Evolutionary conservation across 2,888 invertebrate genomes (phyloP), one percentile per base, ranked within the genome.

Genomic region (Ischnus inquisitorius): DNA sequence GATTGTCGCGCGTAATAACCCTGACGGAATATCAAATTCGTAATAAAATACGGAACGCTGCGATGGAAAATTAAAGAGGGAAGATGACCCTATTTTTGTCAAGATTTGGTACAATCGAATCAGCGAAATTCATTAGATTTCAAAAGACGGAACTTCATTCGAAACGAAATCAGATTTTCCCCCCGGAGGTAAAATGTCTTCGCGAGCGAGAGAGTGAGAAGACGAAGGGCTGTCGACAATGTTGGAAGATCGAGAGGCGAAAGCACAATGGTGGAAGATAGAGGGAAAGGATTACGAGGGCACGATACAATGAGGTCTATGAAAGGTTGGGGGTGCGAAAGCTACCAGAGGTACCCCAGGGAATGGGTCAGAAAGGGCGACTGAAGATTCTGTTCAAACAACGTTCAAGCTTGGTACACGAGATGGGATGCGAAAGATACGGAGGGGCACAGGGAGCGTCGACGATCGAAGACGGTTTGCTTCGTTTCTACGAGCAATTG

Each of bases 241-340:
- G n/a, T 14, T 25, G 57, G 57, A 60, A 28, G 25, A 34, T 60
- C 25, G 57, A 60, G 57, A 12, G 14, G 28, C 3, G 57, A 60
- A 60, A 28, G 25, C 57, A 60, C 57, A 60, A 60, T 60, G 28
- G 57, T 25, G 14, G 57, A 25, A 28, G 57, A 60, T 60, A 60
- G 57, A 28, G 57, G 34, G 57, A 25, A 60, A 60, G 57, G 57
- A 60, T 60, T 60, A 28, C 25, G 57, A 60, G 57, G 57, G 28
- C 57, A 4, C 14, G 57, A 60, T 60, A 60, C 25, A 60, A 60
- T 22, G 28, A 60, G 28, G 57, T 60, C 57, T 28, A n/a, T 14
- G 28, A 60, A 60, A 28, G 57, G 57, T 14, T 25, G 57, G 25
- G 57, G 28, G 57, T 60, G 57, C 57, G 57, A 60, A 60, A 25